Conservation (phyloP, 2,113 vertebrate species). For the Numenius arquata region DNA sequence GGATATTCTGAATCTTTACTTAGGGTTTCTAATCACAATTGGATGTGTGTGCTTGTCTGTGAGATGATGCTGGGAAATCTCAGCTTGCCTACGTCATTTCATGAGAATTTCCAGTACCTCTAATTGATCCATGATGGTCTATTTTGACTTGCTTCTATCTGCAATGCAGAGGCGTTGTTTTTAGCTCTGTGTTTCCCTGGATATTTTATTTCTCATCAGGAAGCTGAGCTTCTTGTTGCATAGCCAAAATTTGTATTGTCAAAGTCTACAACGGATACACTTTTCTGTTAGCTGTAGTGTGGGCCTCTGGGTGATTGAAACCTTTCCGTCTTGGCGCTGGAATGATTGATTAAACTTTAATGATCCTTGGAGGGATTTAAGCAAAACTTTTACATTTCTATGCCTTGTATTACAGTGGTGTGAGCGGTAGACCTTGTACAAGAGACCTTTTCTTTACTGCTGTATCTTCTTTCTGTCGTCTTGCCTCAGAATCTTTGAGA, state of each 20-base stretch:
- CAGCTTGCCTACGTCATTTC: conserved; percentile 16
- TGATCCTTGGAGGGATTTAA: background rate
- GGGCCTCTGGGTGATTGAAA: background rate
- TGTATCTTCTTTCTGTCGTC: background rate
- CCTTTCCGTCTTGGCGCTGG: background rate
- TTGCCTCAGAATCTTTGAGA: background rate
- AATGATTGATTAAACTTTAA: background rate
- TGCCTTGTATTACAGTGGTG: background rate
- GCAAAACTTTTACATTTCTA: background rate
- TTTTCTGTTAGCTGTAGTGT: background rate
- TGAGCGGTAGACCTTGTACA: background rate
- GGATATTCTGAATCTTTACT: conserved; percentile 9
- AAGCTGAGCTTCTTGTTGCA: background rate
- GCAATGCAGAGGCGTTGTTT: background rate
- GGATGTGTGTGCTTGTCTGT: conserved; percentile 9
- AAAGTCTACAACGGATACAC: background rate
- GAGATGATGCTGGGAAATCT: conserved; percentile 29
- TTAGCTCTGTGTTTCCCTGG: background rate
- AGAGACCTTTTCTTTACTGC: background rate
- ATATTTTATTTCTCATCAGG: background rate
- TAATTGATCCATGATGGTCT: conserved; percentile 53
- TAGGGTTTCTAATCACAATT: conserved; percentile 45
- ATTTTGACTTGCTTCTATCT: conserved; percentile 2
- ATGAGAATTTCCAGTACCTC: conserved; percentile 44
- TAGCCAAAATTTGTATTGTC: background rate